These are phyloP conservation scores for Capromys pilorides DNA, from an alignment of 2,797 vertebrate genomes.

Conservation along the genomic window DNA sequence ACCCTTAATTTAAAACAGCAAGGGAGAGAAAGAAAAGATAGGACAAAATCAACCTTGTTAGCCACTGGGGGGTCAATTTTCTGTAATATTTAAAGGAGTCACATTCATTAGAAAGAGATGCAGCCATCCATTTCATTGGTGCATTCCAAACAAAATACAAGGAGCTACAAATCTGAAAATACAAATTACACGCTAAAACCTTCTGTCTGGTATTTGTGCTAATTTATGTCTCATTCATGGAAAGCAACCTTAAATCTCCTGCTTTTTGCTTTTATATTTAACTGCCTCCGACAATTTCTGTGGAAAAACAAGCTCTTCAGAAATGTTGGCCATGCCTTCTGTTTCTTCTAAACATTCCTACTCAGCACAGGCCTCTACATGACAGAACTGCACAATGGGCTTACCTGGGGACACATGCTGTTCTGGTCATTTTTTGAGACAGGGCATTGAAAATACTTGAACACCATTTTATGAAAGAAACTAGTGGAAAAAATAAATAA, in stretches of 20 bases:
- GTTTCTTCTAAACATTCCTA: background rate
- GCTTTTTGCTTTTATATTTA: slow-evolving; percentile 15
- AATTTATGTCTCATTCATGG: background rate
- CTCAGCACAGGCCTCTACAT: background rate
- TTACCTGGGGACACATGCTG: background rate
- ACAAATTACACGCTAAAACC: background rate
- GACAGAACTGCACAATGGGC: background rate
- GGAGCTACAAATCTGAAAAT: background rate
- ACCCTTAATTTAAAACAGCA: background rate
- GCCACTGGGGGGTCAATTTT: background rate
- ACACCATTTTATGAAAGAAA: background rate
- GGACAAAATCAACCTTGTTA: background rate
- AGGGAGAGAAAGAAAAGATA: slow-evolving; percentile 30
- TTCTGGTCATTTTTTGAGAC: background rate
- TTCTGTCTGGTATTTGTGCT: background rate
- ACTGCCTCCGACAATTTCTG: background rate
- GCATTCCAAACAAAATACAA: slow-evolving; percentile 28
- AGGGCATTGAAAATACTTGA: background rate
- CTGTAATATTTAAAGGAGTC: background rate
- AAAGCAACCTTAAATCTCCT: background rate
- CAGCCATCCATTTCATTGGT: background rate
- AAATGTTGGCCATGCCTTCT: background rate
- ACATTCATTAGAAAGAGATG: background rate
- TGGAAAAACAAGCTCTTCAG: background rate
- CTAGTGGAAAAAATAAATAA: background rate